These are phyloP conservation scores for Podarcis cretensis DNA, from an alignment of 2,113 vertebrate genomes.

Conservation along the genomic window DNA sequence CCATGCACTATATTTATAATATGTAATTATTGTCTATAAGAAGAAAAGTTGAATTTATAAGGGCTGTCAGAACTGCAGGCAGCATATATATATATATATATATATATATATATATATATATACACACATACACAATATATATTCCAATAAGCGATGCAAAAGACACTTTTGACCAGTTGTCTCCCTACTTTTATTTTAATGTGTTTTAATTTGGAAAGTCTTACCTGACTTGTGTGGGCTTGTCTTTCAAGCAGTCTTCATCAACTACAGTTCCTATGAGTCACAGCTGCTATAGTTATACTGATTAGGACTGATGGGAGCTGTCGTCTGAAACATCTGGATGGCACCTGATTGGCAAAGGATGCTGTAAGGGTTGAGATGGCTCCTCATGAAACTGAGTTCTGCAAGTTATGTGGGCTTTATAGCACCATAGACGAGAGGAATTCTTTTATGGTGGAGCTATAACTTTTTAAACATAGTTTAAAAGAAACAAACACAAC, in stretches of 20 bases:
- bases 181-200: neutral
- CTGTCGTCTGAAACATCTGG: too few species aligned
- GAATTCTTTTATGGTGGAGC: neutral
- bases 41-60: neutral
- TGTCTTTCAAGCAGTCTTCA: neutral
- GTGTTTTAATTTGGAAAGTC: neutral
- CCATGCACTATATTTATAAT: neutral
- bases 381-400: accelerated
- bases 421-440: neutral
- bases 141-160: accelerated
- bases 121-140: neutral
- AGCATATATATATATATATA: neutral
- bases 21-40: conserved; percentile 37
- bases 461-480: neutral
- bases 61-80: neutral
- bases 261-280: too few species aligned
- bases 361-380: neutral
- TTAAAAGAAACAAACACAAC: neutral
- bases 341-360: too few species aligned
- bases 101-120: too few species aligned
- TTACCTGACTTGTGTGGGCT: neutral
- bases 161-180: neutral
- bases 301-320: too few species aligned
- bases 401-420: accelerated
- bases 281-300: too few species aligned